A percentile compares a stretch with the other conserved stretches of the same genome.
phyloP scores from a whole-genome alignment of 2,113 vertebrate species.

The Donacobius atricapilla region DNA sequence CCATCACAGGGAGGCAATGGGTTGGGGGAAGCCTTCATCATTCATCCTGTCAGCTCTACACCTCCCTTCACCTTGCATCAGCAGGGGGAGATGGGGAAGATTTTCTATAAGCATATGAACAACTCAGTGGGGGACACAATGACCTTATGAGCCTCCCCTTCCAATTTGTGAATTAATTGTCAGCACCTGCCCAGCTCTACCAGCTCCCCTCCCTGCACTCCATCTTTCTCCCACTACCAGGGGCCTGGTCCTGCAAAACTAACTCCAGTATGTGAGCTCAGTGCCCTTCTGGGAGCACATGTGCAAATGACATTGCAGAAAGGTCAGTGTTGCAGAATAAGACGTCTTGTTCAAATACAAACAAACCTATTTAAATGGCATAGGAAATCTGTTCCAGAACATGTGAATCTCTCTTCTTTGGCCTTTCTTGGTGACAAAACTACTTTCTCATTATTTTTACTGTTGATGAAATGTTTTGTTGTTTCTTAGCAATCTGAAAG shows the following conservation, averaged over 20 bases:
- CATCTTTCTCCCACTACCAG: not conserved
- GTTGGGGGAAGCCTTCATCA: conserved; percentile 60
- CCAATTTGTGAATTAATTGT: conserved; percentile 56
- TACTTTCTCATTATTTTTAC: not conserved
- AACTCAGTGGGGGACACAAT: conserved; percentile 36
- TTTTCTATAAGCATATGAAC: conserved; percentile 56
- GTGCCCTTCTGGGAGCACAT: not conserved
- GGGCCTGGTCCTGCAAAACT: not conserved
- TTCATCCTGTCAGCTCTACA: conserved; percentile 65
- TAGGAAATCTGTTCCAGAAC: not conserved
- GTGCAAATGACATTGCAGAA: not conserved
- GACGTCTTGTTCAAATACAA: not conserved
- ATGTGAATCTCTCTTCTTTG: not conserved
- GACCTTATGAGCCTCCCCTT: conserved; percentile 51
- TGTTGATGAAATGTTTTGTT: not conserved
- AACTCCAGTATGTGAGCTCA: not conserved
- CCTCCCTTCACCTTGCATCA: conserved; percentile 1
- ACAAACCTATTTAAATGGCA: not conserved
- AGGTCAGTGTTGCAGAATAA: not conserved
- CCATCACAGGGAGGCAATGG: conserved; percentile 45
- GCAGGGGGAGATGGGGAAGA: conserved; percentile 10
- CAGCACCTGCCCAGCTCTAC: conserved; percentile 29
- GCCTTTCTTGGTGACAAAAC: not conserved
- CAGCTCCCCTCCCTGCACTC: not conserved
- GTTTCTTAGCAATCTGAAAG: not conserved